A percentile compares a stretch with the other conserved stretches of the same genome.
Evolutionary conservation across 2,113 vertebrate genomes (phyloP).

Genomic region (Hippocampus abdominalis): DNA sequence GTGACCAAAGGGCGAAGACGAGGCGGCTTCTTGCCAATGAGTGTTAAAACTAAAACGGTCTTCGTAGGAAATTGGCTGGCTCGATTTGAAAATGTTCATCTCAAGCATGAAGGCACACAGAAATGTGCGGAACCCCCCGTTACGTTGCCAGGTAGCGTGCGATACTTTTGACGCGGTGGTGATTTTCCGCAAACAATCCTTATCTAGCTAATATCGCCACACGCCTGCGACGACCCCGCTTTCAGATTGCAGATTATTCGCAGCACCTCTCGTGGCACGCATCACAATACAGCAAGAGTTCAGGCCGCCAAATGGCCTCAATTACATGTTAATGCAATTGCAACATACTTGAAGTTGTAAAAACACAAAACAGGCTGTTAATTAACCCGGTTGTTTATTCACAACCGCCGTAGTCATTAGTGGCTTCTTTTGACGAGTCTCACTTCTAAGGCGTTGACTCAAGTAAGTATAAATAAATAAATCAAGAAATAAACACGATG

Average conservation of each 20-base stretch:
- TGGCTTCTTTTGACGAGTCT: slow-evolving; percentile 11
- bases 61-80: not conserved
- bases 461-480: no score
- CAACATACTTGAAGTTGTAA: slow-evolving; percentile 21
- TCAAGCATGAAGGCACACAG: no score
- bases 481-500: not conserved
- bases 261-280: not conserved
- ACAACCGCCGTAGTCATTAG: slow-evolving; percentile 19
- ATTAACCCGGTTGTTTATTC: slow-evolving; percentile 31
- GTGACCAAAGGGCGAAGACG: no score
- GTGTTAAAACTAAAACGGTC: not conserved
- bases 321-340: slow-evolving; percentile 48
- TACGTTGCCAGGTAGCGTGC: not conserved
- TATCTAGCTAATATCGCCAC: not conserved
- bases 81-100: no score
- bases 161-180: not conserved
- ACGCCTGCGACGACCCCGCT: not conserved
- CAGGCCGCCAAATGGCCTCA: slow-evolving; percentile 20
- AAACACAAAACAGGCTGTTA: slow-evolving; percentile 19
- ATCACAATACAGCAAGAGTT: slow-evolving; percentile 20
- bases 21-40: no score
- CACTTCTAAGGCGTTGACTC: not conserved
- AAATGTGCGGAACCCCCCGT: no score
- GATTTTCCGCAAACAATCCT: not conserved
- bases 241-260: not conserved